A percentile compares a stretch with the other conserved stretches of the same genome.
Conservation (phyloP, 2,797 vertebrate species). For the Acanthornis magna region DNA sequence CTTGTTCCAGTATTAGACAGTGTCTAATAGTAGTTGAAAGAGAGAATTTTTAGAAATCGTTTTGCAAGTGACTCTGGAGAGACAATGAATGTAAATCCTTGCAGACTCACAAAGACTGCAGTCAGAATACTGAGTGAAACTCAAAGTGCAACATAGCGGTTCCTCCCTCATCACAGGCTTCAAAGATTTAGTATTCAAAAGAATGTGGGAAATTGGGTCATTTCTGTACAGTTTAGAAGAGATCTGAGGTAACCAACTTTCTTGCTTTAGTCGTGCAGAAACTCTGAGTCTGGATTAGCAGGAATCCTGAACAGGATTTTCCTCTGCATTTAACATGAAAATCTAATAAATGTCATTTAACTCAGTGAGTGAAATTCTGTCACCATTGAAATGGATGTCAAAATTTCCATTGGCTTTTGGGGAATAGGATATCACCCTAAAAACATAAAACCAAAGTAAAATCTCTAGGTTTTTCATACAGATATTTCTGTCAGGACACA, state of each 20-base stretch:
- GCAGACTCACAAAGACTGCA: slow-evolving; percentile 44
- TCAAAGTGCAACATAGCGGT: not conserved
- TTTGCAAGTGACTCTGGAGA: slow-evolving; percentile 37
- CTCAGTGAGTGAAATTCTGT: slow-evolving; percentile 22
- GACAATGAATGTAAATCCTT: slow-evolving; percentile 62
- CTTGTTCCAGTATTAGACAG: slow-evolving; percentile 19
- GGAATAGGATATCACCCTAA: not conserved
- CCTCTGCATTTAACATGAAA: slow-evolving; percentile 42
- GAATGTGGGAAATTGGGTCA: slow-evolving; percentile 59
- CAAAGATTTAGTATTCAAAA: slow-evolving; percentile 53
- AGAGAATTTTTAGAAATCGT: slow-evolving; percentile 45
- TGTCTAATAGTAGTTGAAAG: slow-evolving; percentile 47
- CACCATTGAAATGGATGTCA: slow-evolving; percentile 8
- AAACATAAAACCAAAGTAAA: not conserved
- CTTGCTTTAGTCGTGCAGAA: slow-evolving; percentile 19
- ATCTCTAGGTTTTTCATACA: slow-evolving; percentile 15
- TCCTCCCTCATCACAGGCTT: slow-evolving; percentile 44
- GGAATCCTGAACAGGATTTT: slow-evolving; percentile 47
- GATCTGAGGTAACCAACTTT: slow-evolving; percentile 52
- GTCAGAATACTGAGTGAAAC: slow-evolving; percentile 54
- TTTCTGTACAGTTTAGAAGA: slow-evolving; percentile 42
- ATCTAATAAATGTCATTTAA: slow-evolving; percentile 49
- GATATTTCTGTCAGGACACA: not conserved
- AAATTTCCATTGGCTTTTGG: slow-evolving; percentile 30
- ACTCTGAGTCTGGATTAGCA: slow-evolving; percentile 39